These are phyloP conservation scores for Pocillopora meandrina DNA, from an alignment of 92 coral and sea anemone genomes.

Conservation along the genomic window DNA sequence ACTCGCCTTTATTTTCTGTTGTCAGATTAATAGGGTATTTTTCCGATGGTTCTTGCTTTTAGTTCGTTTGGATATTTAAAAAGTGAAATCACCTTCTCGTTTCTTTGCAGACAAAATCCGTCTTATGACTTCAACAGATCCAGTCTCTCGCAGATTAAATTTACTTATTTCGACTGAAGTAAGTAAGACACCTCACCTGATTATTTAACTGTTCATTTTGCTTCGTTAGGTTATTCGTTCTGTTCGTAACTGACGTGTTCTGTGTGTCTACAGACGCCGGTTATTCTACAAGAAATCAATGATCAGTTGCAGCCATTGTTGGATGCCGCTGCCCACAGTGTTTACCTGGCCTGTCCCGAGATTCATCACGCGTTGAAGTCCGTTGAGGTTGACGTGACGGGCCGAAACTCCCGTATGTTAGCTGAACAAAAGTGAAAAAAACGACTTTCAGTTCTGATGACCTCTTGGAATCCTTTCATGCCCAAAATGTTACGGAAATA, in stretches of 20 bases:
- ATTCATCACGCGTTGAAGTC: conserved; percentile 58
- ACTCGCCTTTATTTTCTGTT: neutral
- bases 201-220: neutral
- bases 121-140: conserved; percentile 34
- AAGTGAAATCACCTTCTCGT: neutral
- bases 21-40: neutral
- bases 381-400: conserved; percentile 32
- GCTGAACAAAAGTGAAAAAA: neutral
- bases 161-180: conserved; percentile 37
- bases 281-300: conserved; percentile 69
- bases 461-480: neutral
- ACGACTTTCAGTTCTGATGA: neutral
- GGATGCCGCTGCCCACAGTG: conserved; percentile 70
- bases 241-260: neutral
- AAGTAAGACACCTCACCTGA: conserved; percentile 3
- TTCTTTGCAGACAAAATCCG: conserved; percentile 57
- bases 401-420: conserved; percentile 19
- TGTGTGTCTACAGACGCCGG: conserved; percentile 58
- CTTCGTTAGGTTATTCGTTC: neutral
- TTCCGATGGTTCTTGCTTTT: neutral
- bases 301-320: conserved; percentile 66
- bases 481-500: neutral
- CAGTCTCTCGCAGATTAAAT: conserved; percentile 35
- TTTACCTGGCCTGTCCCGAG: conserved; percentile 74
- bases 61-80: neutral